phyloP scores from a whole-genome alignment of 37 sponge, comb jelly and placozoan genomes.

The Aphrocallistes beatrix region DNA sequence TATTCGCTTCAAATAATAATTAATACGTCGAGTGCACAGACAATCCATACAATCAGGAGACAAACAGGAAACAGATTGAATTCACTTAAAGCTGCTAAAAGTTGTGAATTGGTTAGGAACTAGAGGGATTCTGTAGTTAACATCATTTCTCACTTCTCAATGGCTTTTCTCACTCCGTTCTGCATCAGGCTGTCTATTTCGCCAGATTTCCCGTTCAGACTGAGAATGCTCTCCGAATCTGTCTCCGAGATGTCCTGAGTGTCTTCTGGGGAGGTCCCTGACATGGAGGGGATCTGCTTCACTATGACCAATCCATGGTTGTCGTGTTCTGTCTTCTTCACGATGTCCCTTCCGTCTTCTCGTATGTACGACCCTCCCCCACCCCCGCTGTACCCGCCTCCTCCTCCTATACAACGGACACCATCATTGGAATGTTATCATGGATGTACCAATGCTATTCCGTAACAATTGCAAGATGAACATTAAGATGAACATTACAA shows the following conservation, averaged over 20 bases:
- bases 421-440: neutral
- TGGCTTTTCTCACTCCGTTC: neutral
- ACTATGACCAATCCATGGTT: neutral
- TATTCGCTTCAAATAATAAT: no score
- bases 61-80: no score
- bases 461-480: no score
- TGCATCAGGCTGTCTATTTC: neutral
- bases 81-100: constrained; percentile 15
- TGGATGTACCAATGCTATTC: no score
- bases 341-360: neutral
- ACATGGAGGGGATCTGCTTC: neutral
- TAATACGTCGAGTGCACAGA: no score
- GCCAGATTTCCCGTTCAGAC: neutral
- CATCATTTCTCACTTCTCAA: neutral
- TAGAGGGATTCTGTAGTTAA: neutral
- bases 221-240: neutral
- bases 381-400: neutral
- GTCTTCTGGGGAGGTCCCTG: neutral
- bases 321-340: neutral
- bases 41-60: no score
- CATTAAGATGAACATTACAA: no score
- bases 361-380: neutral
- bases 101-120: neutral
- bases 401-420: neutral
- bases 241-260: neutral